Evolutionary conservation across 1,140 invertebrate genomes (phyloP).

Genomic region (Liolophura sinensis): DNA sequence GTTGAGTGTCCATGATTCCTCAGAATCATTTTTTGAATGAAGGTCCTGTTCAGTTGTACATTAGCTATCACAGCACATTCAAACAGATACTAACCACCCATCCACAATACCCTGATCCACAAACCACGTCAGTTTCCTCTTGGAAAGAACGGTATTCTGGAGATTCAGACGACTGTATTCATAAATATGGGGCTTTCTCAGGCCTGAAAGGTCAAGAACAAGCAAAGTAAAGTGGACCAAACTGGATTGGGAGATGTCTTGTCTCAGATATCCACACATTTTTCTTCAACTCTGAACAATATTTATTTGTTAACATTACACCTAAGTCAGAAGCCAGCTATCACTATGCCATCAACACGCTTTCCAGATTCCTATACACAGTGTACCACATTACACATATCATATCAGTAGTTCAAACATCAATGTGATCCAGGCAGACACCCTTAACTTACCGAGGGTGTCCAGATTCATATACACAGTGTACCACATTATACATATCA

Average conservation of each 20-base stretch:
- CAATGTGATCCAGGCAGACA: no score
- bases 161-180: constrained; percentile 95
- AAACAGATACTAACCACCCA: constrained; percentile 77
- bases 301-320: no score
- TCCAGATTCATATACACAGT: no score
- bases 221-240: background rate
- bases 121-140: constrained; percentile 97
- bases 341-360: no score
- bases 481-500: no score
- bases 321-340: no score
- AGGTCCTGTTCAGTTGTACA: background rate
- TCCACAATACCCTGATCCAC: constrained; percentile 91
- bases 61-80: background rate
- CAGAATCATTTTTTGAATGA: background rate
- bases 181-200: constrained; percentile 93
- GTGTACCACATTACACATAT: no score
- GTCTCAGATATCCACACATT: background rate
- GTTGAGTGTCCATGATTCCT: no score
- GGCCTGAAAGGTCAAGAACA: constrained; percentile 66
- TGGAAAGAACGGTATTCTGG: constrained; percentile 97
- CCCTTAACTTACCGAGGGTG: no score
- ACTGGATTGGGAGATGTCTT: background rate
- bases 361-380: no score
- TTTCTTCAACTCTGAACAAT: background rate
- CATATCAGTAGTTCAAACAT: no score